A percentile compares a stretch with the other conserved stretches of the same genome.
Conservation (phyloP, 2,113 vertebrate species). For the Oreochromis niloticus region DNA sequence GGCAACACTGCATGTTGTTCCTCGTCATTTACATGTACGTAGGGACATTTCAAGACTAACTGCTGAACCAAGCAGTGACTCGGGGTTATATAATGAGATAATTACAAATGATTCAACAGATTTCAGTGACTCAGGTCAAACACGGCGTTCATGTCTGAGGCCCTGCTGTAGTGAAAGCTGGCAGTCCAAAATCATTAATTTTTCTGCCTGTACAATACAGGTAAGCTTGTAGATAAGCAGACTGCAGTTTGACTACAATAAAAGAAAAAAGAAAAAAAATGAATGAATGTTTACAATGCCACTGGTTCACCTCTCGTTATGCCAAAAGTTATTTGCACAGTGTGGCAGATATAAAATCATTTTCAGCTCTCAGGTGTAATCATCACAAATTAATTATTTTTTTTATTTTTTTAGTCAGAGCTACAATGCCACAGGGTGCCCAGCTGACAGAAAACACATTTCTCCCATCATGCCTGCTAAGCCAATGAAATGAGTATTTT, state of each 20-base stretch:
- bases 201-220: not conserved
- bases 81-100: not conserved
- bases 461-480: not conserved
- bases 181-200: not conserved
- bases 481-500: slow-evolving; percentile 32
- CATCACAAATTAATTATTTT: slow-evolving; percentile 23
- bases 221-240: not conserved
- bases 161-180: not conserved
- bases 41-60: not conserved
- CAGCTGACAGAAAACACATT: slow-evolving; percentile 22
- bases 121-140: not conserved
- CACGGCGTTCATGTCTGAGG: not conserved
- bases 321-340: not conserved
- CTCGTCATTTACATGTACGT: not conserved
- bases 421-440: slow-evolving; percentile 28
- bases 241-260: not conserved
- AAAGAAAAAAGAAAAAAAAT: not conserved
- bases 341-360: slow-evolving; percentile 1
- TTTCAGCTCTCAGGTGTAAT: slow-evolving; percentile 32
- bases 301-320: not conserved
- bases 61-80: not conserved
- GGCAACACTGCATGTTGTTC: not conserved
- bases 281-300: not conserved
- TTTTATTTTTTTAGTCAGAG: not conserved
- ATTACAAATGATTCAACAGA: not conserved